Evolutionary conservation across 2,888 invertebrate species (phyloP).

Genomic region (Nymphalis polychloros): DNA sequence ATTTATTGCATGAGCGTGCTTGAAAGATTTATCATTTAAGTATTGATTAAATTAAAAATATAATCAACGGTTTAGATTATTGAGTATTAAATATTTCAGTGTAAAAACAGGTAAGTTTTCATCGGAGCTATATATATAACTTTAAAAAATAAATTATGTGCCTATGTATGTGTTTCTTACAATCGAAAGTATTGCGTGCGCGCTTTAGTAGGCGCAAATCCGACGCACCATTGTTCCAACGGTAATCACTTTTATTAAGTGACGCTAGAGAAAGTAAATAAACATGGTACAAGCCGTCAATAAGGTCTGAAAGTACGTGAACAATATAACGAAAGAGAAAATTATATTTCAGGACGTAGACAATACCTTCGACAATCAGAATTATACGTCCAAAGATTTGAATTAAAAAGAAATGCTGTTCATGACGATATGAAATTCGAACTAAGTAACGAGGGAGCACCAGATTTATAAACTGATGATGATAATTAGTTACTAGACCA

Average conservation of each 20-base stretch:
- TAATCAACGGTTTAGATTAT: not conserved
- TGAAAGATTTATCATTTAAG: slow-evolving; percentile 14
- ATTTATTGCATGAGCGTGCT: slow-evolving; percentile 16
- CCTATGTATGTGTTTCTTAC: slow-evolving; percentile 33
- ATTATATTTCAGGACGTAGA: not conserved
- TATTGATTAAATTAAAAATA: slow-evolving; percentile 9
- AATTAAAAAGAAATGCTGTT: too few relatives aligned
- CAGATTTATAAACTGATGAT: too few relatives aligned
- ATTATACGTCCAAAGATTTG: too few relatives aligned
- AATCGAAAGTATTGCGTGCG: slow-evolving; percentile 45
- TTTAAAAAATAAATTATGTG: not conserved
- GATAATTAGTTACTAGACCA: too few relatives aligned
- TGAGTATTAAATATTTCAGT: not conserved
- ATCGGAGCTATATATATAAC: not conserved
- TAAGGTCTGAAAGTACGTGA: not conserved
- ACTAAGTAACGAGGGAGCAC: too few relatives aligned
- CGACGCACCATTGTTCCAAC: slow-evolving; percentile 53
- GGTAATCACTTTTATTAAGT: slow-evolving; percentile 49
- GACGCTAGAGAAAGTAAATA: slow-evolving; percentile 57
- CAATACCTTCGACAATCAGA: too few relatives aligned
- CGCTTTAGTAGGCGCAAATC: slow-evolving; percentile 40
- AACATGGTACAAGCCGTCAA: slow-evolving; percentile 44
- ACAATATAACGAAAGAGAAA: not conserved
- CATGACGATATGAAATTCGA: too few relatives aligned
- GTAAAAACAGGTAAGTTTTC: not conserved